phyloP scores from a whole-genome alignment of 2,888 invertebrate species.

The Aethes cnicana region DNA sequence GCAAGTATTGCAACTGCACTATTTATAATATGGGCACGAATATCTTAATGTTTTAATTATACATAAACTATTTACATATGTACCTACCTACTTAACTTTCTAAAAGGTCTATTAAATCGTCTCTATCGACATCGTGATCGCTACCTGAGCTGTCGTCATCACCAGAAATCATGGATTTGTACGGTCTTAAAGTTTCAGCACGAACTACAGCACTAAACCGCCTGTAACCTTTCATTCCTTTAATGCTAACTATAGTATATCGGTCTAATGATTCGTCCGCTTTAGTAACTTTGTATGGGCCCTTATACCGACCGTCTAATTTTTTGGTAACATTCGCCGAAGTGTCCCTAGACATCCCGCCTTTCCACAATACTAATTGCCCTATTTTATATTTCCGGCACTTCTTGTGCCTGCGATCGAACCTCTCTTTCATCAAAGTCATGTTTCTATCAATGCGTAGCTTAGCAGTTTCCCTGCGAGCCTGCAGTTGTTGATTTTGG shows the following conservation, averaged over 20 bases:
- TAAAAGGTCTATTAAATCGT: slow-evolving; percentile 36
- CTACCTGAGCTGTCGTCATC: slow-evolving; percentile 23
- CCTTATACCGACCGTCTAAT: slow-evolving; percentile 19
- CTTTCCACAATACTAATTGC: slow-evolving; percentile 27
- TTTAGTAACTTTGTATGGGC: slow-evolving; percentile 28
- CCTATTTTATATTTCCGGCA: slow-evolving; percentile 28
- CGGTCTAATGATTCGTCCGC: slow-evolving; percentile 24
- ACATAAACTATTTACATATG: too few relatives aligned
- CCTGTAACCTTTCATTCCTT: slow-evolving; percentile 32
- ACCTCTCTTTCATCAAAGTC: slow-evolving; percentile 29
- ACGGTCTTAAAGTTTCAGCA: slow-evolving; percentile 31
- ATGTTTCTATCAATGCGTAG: slow-evolving; percentile 28
- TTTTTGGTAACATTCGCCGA: slow-evolving; percentile 15
- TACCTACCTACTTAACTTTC: slow-evolving; percentile 33
- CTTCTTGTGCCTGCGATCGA: slow-evolving; percentile 28
- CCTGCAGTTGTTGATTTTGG: slow-evolving; percentile 9
- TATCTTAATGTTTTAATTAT: too few relatives aligned
- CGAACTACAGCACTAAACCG: slow-evolving; percentile 27
- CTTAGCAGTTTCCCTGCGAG: slow-evolving; percentile 22
- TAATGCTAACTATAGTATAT: slow-evolving; percentile 30
- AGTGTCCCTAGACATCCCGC: slow-evolving; percentile 13
- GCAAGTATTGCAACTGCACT: too few relatives aligned
- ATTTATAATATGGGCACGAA: too few relatives aligned
- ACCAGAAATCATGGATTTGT: slow-evolving; percentile 29
- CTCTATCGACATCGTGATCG: slow-evolving; percentile 33